Base-by-base conservation (phyloP, 2,113 vertebrate species). In the Triplophysa dalaica region DNA sequence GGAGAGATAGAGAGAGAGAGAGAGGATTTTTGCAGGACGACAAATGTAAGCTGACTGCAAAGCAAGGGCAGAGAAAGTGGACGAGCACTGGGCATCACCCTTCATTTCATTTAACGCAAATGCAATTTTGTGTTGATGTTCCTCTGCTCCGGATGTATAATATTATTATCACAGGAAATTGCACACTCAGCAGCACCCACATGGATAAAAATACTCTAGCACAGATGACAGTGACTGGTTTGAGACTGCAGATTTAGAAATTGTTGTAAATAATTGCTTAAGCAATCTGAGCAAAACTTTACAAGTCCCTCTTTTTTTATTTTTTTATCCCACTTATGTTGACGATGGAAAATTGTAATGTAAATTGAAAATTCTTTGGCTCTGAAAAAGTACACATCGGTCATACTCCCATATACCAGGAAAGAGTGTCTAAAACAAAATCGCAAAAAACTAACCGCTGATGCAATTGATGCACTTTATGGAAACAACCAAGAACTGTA, bases 21-120 rank as follows among this genome's bases (percentile, higher is more conserved):
- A 61, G 63, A 58, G 50, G 13, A 70, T 62, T 65, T 58, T 14
- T 26, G 26, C 77, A 21, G 29, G 21, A 68, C 45, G 17, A 11
- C 58, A 79, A 48, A 74, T 50, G 33, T 69, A 76, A 45, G 12
- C 76, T 50, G 76, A 81, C 64, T 68, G 73, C 38, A 63, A 22
- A 41, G 50, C 14, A 73, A 58, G 24, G 56, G 33, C 54, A 43
- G 29, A 2, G 22, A 48, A 45, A 74, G 81, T 52, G 76, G 48
- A 62, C 41, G 54, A 74, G 63, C 60, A 11, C 52, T 60, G 52
- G 63, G 62, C 63, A 68, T 75, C 64, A 69, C 63, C 70, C 52
- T 75, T 81, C 72, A 75, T 75, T 81, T 75, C 2, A 1, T 16
- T 62, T 52, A 13, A 43, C 29, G 9, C 48, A 65, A 24, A 26